Evolutionary conservation across 1,140 invertebrate genomes (phyloP).

Genomic region (Stenopsyche tienmushanensis): DNA sequence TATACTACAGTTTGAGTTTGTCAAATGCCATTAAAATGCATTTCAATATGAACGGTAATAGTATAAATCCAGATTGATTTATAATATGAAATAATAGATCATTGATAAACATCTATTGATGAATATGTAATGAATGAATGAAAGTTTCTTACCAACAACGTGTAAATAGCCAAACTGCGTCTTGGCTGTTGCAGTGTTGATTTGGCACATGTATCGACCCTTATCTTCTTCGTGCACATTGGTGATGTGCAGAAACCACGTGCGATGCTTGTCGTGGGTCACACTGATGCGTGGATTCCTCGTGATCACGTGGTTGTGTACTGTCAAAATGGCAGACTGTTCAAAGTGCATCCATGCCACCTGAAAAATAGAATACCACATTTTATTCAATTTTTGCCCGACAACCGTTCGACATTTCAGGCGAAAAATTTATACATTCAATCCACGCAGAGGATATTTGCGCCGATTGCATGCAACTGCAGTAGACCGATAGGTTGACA

Average conservation of each 20-base stretch:
- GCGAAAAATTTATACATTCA: too few species aligned
- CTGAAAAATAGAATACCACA: constrained; percentile 55
- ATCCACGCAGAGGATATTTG: too few species aligned
- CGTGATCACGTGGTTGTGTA: constrained; percentile 90
- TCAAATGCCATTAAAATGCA: too few species aligned
- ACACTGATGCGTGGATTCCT: constrained; percentile 88
- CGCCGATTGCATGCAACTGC: background rate
- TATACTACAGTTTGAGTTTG: too few species aligned
- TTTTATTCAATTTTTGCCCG: background rate
- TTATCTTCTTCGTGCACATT: constrained; percentile 89
- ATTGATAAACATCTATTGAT: too few species aligned
- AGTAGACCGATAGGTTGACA: background rate
- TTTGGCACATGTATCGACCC: constrained; percentile 94
- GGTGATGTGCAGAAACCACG: constrained; percentile 88
- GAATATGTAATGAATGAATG: too few species aligned
- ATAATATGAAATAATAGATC: too few species aligned
- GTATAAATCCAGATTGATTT: too few species aligned
- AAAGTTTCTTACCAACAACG: constrained; percentile 89
- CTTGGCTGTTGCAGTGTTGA: constrained; percentile 91
- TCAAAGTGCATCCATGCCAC: constrained; percentile 95
- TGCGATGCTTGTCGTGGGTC: constrained; percentile 82
- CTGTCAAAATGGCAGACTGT: constrained; percentile 88
- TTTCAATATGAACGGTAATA: too few species aligned
- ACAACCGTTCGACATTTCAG: too few species aligned
- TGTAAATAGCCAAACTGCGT: constrained; percentile 90